phyloP scores from a whole-genome alignment of 2,113 vertebrate genomes.

The Lagopus muta region DNA sequence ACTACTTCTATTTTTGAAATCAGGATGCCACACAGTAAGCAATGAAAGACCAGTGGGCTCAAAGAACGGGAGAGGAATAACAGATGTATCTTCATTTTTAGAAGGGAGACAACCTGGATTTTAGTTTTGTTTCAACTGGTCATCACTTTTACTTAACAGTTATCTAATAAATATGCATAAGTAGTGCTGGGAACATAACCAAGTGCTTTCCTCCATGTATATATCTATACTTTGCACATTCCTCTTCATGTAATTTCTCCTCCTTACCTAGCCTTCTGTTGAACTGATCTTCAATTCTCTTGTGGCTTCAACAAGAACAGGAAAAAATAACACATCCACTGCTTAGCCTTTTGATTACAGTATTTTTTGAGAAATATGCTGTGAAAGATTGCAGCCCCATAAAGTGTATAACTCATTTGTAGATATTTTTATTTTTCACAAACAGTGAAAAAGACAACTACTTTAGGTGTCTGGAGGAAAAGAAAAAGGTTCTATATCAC shows the following conservation, averaged over 20 bases:
- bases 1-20: neutral
- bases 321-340: neutral
- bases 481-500: neutral
- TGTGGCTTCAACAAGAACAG: neutral
- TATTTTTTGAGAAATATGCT: neutral
- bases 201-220: neutral
- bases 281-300: neutral
- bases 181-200: neutral
- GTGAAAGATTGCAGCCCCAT: neutral
- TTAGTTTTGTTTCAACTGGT: neutral
- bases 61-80: neutral
- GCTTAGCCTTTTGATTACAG: neutral
- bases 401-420: neutral
- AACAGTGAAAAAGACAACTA: neutral
- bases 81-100: neutral
- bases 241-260: neutral
- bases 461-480: neutral
- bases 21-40: too few relatives aligned
- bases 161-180: neutral
- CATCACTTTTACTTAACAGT: neutral
- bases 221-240: neutral
- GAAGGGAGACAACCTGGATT: neutral
- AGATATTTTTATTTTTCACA: neutral
- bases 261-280: neutral
- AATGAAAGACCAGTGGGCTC: neutral